Evolutionary conservation across 1,140 invertebrate species (phyloP), one percentile per base, ranked within the genome.

Genomic region (Drosophila navojoa): DNA sequence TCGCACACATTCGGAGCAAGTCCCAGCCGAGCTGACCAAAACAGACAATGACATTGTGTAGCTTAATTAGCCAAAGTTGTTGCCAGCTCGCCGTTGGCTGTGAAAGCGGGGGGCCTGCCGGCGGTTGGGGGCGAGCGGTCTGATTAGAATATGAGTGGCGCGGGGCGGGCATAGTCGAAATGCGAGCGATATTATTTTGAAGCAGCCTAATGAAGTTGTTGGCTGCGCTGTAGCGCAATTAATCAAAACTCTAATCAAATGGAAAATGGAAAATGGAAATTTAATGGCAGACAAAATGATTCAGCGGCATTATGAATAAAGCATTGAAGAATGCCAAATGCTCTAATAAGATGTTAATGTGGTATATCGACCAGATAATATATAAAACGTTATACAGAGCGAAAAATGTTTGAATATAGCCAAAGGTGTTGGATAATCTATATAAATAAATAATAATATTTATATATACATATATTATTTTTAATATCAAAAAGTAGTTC

Each of bases 31-130:
- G 52, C 27, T 57, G 50, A 29, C 7, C 35, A 45, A 76, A 76
- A 59, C 47, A 70, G 42, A 71, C 84, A 82, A 77, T 89, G 74
- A 85, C 77, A 89, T 82, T 87, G 80, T 90, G 85, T 78, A 89
- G 77, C 80, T 89, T 89, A 89, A 89, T 89, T 89, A 89, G 77
- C 67, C 84, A 79, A 79, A 77, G 79, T 67, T 82, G 84, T 87
- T 77, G 67, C 38, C 16, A 32, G 58, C 27, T 49, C 58, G 16
- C 25, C 22, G 58, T 49, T 49, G 42, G 16, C 38, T 32, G 27
- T 27, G 54, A 58, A 58, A 49, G 44, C 13, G 3, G 68, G 5
- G 32, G 42, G 58, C 42, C 42, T 6, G 15, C 6, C 9, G 42
- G 42, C 11, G 42, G 42, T 19, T 6, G n/a, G 57, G n/a, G 44